Percentiles rank a stretch among this genome's conserved stretches.
phyloP scores from a whole-genome alignment of 2,888 invertebrate genomes.

The Laspeyria flexula region DNA sequence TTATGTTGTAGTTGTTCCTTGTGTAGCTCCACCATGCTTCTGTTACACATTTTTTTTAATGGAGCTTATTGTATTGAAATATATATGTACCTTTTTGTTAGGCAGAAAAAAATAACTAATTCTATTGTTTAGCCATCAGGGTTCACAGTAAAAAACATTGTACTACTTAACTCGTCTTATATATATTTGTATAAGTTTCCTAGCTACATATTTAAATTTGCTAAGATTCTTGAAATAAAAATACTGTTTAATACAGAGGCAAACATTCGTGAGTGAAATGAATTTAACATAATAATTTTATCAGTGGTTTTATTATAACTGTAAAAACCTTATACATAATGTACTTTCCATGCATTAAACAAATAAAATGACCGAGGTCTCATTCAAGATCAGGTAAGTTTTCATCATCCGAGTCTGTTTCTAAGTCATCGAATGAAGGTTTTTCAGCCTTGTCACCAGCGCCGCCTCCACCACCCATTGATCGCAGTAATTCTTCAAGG shows the following conservation, averaged over 20 bases:
- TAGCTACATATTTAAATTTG: slow-evolving; percentile 35
- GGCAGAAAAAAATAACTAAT: not conserved
- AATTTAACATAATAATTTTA: slow-evolving; percentile 47
- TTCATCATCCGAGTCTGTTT: slow-evolving; percentile 93
- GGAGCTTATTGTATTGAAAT: no score
- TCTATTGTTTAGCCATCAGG: not conserved
- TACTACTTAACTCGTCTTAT: slow-evolving; percentile 21
- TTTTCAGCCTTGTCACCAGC: slow-evolving; percentile 84
- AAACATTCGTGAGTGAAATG: slow-evolving; percentile 34
- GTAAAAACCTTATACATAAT: slow-evolving; percentile 83
- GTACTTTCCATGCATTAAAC: slow-evolving; percentile 65
- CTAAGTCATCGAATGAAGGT: slow-evolving; percentile 91
- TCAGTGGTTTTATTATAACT: slow-evolving; percentile 78
- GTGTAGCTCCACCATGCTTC: no score
- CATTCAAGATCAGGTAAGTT: slow-evolving; percentile 91
- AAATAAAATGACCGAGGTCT: slow-evolving; percentile 64
- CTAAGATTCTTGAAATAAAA: slow-evolving; percentile 22
- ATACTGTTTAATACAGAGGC: slow-evolving; percentile 27
- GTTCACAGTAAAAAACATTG: slow-evolving; percentile 22
- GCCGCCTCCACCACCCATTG: slow-evolving; percentile 87
- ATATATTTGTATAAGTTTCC: slow-evolving; percentile 39
- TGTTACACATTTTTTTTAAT: no score
- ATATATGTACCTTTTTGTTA: no score
- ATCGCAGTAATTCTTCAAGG: slow-evolving; percentile 90
- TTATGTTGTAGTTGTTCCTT: no score